These are phyloP conservation scores for Halcyon malimbica DNA, from an alignment of 2,113 vertebrate species.

Conservation along the genomic window DNA sequence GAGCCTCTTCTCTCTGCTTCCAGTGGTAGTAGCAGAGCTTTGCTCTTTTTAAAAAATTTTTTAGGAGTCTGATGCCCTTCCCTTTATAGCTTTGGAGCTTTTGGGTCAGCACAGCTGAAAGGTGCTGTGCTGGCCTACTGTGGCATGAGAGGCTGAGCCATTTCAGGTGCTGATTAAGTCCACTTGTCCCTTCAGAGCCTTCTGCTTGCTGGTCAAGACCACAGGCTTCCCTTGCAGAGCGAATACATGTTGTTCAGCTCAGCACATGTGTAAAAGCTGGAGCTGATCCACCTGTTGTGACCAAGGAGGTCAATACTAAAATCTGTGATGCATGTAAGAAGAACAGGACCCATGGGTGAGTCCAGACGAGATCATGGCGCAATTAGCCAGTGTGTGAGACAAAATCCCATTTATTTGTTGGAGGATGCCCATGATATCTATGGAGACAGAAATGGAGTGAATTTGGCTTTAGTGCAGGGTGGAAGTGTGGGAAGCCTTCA, in stretches of 20 bases:
- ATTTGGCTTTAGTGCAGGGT: fast-evolving
- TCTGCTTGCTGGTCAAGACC: not conserved
- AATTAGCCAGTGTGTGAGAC: not conserved
- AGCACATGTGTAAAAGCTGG: not conserved
- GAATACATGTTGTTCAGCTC: not conserved
- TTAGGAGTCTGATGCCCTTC: not conserved
- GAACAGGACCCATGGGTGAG: not conserved
- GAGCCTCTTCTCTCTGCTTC: not conserved
- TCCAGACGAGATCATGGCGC: fast-evolving
- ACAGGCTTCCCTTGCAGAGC: not conserved
- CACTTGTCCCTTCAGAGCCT: not conserved
- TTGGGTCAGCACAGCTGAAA: not conserved
- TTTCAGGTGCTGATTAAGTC: not conserved
- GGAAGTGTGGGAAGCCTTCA: not conserved
- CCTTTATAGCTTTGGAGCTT: not conserved
- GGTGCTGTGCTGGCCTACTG: not conserved
- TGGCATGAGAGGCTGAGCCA: not conserved
- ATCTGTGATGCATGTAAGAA: not conserved
- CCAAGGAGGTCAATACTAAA: not conserved
- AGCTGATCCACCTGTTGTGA: not conserved
- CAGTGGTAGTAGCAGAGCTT: not conserved
- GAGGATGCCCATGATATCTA: not conserved
- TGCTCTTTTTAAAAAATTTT: no score
- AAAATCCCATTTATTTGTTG: not conserved
- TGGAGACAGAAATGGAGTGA: not conserved